phyloP scores from a whole-genome alignment of 1,140 invertebrate genomes.

The Acromyrmex echinatior region DNA sequence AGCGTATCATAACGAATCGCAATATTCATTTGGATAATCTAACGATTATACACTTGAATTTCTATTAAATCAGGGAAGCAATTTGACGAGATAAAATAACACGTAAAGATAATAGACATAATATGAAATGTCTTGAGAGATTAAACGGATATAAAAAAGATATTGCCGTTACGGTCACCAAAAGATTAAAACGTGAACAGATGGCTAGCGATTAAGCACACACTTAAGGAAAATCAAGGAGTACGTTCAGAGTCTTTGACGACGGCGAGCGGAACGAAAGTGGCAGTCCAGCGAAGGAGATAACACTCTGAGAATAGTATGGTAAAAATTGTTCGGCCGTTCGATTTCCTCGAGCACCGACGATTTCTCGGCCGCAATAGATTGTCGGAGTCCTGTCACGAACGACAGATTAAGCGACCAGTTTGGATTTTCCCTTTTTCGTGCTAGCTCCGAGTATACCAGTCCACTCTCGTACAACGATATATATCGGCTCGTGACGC shows the following conservation, averaged over 20 bases:
- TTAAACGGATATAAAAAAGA: not conserved
- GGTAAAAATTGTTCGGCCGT: slow-evolving; percentile 19
- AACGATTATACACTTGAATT: not conserved
- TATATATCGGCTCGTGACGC: slow-evolving; percentile 44
- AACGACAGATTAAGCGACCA: slow-evolving; percentile 65
- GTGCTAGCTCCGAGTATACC: slow-evolving; percentile 12
- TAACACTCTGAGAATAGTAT: slow-evolving; percentile 36
- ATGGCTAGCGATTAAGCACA: slow-evolving; percentile 27
- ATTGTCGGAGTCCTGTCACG: slow-evolving; percentile 55
- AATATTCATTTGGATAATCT: not conserved
- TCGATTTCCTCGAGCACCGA: slow-evolving; percentile 56
- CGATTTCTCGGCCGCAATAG: slow-evolving; percentile 53
- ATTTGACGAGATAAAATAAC: slow-evolving; percentile 4
- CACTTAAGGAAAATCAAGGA: slow-evolving; percentile 51
- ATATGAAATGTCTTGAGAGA: not conserved
- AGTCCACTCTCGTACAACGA: slow-evolving; percentile 1
- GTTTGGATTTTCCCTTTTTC: slow-evolving; percentile 63
- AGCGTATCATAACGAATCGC: not conserved
- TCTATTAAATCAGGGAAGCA: not conserved
- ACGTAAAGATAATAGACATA: not conserved
- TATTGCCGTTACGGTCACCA: not conserved
- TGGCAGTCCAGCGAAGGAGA: slow-evolving; percentile 40
- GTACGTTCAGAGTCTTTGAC: slow-evolving; percentile 15
- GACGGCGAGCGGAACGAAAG: slow-evolving; percentile 49
- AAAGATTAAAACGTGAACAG: slow-evolving; percentile 35